Percentiles rank a stretch among this genome's conserved stretches.
Conservation (phyloP, 2,797 vertebrate species). For the Oophaga sylvatica region DNA sequence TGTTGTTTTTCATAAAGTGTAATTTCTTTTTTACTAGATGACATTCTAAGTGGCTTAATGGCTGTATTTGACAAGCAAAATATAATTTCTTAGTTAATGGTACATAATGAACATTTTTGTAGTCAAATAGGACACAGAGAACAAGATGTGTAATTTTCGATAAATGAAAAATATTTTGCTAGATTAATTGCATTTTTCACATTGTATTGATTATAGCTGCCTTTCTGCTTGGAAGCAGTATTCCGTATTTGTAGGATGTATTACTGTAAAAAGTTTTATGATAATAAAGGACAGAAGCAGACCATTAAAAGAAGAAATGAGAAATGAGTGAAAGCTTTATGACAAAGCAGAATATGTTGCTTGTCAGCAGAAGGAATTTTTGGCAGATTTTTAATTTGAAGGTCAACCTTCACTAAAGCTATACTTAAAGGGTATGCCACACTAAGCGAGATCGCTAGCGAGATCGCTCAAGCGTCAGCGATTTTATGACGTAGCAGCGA, state of each 20-base stretch:
- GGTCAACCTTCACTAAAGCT: neutral
- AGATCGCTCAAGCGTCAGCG: too few species aligned
- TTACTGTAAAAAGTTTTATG: neutral
- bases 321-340: neutral
- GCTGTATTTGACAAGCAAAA: constrained; percentile 23
- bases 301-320: neutral
- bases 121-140: constrained; percentile 11
- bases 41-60: constrained; percentile 51
- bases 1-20: constrained; percentile 29
- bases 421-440: neutral
- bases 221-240: neutral
- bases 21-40: constrained; percentile 22
- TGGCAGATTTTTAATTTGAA: neutral
- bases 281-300: neutral
- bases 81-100: constrained; percentile 46
- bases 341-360: neutral
- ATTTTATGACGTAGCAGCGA: too few species aligned
- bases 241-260: neutral
- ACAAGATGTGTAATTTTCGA: constrained; percentile 15
- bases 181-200: neutral
- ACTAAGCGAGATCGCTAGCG: too few species aligned
- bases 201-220: constrained; percentile 1
- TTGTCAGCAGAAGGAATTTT: neutral
- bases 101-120: constrained; percentile 40
- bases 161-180: neutral